phyloP scores from a whole-genome alignment of 2,797 vertebrate species.

The Gouania willdenowi region DNA sequence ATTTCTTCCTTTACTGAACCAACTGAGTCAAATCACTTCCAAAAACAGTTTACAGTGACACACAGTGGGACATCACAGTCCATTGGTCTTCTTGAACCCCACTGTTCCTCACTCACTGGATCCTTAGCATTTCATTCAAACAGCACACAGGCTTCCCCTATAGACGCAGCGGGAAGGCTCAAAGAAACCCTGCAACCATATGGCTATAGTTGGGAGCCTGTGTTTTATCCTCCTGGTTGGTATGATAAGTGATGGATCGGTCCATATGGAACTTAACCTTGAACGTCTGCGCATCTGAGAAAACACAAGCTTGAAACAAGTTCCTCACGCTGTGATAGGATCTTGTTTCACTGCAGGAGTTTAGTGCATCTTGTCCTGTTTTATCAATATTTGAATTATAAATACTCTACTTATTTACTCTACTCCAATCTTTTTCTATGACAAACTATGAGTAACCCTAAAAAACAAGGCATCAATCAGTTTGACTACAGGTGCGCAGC shows the following conservation, averaged over 20 bases:
- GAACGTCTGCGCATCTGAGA: constrained; percentile 7
- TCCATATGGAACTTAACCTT: constrained; percentile 23
- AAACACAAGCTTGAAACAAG: too few species aligned
- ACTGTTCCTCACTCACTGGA: constrained; percentile 32
- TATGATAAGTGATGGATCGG: constrained; percentile 21
- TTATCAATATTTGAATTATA: too few species aligned
- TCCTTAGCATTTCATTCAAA: constrained; percentile 32
- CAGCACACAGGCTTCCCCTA: constrained; percentile 29
- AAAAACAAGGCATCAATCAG: too few species aligned
- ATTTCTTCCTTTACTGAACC: constrained; percentile 10
- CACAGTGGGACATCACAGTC: constrained; percentile 48
- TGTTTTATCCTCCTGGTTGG: constrained; percentile 30
- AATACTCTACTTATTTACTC: too few species aligned
- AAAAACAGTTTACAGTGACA: constrained; percentile 51
- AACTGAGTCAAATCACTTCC: constrained; percentile 35
- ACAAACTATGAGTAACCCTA: too few species aligned
- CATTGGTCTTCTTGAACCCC: constrained; percentile 60
- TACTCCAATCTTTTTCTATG: too few species aligned
- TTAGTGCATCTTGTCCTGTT: too few species aligned
- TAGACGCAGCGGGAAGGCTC: constrained; percentile 43
- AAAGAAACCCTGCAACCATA: constrained; percentile 49
- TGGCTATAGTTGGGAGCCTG: constrained; percentile 28
- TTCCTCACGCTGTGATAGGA: too few species aligned
- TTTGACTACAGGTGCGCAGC: too few species aligned
- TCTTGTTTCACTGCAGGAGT: too few species aligned